These are phyloP conservation scores for Cyclopterus lumpus DNA, from an alignment of 2,797 vertebrate species.

Conservation along the genomic window DNA sequence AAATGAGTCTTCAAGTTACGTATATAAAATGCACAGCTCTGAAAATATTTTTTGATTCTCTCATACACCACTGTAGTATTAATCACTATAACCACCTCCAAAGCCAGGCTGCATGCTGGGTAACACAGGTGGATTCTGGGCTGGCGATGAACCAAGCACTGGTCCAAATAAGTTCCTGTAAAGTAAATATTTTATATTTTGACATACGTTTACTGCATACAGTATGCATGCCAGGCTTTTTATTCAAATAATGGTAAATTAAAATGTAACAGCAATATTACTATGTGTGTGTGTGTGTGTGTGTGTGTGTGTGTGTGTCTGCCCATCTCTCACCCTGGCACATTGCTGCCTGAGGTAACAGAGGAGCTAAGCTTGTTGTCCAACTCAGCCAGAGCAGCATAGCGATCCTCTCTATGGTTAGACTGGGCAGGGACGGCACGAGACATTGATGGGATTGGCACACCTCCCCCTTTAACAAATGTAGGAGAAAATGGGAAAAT, in stretches of 20 bases:
- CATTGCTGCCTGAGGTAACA: constrained; percentile 83
- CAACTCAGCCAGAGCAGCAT: constrained; percentile 92
- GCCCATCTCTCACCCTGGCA: constrained; percentile 76
- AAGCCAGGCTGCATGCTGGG: constrained; percentile 91
- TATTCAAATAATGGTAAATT: no score
- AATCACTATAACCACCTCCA: constrained; percentile 84
- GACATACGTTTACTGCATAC: background rate
- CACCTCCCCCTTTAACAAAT: constrained; percentile 71
- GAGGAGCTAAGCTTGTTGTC: constrained; percentile 92
- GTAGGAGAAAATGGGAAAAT: background rate
- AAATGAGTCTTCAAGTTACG: constrained; percentile 2
- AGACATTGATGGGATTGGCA: constrained; percentile 82
- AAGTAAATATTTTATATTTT: constrained; percentile 18
- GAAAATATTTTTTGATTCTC: background rate
- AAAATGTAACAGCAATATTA: background rate
- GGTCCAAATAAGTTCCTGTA: constrained; percentile 91
- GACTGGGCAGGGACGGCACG: constrained; percentile 80
- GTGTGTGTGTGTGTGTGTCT: background rate
- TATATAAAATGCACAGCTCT: background rate
- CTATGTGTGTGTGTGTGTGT: background rate
- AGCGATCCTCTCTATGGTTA: constrained; percentile 88
- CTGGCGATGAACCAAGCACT: constrained; percentile 87
- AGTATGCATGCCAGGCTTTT: background rate
- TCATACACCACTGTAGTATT: constrained; percentile 1
- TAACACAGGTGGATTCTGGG: constrained; percentile 88